Evolutionary conservation across 2,888 invertebrate genomes (phyloP).

Genomic region (Antitype chi): DNA sequence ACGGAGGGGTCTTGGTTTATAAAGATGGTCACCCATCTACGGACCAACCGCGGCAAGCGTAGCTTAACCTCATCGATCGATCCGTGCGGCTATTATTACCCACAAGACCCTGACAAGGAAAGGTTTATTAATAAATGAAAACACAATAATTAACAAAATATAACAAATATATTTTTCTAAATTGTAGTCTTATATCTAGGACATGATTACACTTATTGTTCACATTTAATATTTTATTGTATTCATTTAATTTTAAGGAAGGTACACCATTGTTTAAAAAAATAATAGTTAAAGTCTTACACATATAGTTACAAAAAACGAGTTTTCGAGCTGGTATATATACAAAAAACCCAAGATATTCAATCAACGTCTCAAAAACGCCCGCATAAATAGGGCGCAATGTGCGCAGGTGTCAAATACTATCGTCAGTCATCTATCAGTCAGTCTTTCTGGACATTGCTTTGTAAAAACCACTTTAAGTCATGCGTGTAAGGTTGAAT

Average conservation of each 20-base stretch:
- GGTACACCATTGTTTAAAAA: neutral
- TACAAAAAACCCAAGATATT: too few relatives aligned
- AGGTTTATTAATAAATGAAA: conserved; percentile 32
- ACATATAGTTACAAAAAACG: neutral
- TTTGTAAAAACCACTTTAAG: too few relatives aligned
- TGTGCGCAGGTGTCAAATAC: too few relatives aligned
- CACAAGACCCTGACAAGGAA: too few relatives aligned
- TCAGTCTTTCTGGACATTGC: too few relatives aligned
- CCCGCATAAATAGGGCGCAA: too few relatives aligned
- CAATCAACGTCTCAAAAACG: too few relatives aligned
- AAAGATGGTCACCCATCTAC: neutral
- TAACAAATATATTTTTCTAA: conserved; percentile 53
- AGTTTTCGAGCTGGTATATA: neutral
- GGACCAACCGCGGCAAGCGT: neutral
- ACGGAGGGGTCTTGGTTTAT: neutral
- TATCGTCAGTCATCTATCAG: too few relatives aligned
- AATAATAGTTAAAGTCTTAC: neutral
- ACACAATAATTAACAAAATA: conserved; percentile 43
- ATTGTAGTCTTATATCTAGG: conserved; percentile 26
- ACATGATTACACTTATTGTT: conserved; percentile 32
- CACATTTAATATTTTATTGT: neutral
- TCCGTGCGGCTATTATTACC: too few relatives aligned
- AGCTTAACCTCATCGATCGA: neutral
- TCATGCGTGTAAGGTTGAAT: too few relatives aligned
- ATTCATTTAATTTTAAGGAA: neutral